Percentiles rank a stretch among this genome's conserved stretches.
Evolutionary conservation across 2,888 invertebrate genomes (phyloP).

Genomic region (Campoplex capitator): DNA sequence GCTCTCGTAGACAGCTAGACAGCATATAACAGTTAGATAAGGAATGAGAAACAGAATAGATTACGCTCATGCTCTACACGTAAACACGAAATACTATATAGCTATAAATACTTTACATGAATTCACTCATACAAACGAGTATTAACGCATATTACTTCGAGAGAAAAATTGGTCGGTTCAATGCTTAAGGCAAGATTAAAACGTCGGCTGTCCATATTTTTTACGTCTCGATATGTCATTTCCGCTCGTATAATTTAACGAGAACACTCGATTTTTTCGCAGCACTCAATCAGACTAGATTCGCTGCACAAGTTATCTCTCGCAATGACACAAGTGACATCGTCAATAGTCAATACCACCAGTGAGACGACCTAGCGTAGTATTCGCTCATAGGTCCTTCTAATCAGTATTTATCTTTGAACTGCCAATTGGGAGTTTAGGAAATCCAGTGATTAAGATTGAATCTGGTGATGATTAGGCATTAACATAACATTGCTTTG

Average conservation of each 20-base stretch:
- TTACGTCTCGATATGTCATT: conserved; percentile 66
- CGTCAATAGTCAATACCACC: background rate
- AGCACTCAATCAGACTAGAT: conserved; percentile 7
- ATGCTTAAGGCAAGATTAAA: conserved; percentile 35
- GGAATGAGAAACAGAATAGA: background rate
- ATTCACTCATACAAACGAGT: background rate
- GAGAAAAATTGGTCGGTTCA: conserved; percentile 39
- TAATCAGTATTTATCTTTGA: conserved; percentile 9
- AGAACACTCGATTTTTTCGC: conserved; percentile 19
- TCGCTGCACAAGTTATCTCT: background rate
- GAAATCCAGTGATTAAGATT: conserved; percentile 17
- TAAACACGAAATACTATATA: conserved; percentile 59
- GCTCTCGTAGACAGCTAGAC: conserved; percentile 78
- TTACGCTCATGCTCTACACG: no score
- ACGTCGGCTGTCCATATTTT: conserved; percentile 56
- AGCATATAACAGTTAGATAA: conserved; percentile 68
- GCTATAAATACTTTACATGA: conserved; percentile 22
- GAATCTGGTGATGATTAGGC: background rate
- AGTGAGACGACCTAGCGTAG: background rate
- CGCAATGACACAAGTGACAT: background rate
- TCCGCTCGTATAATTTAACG: background rate
- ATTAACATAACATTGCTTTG: background rate
- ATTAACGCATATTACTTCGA: background rate
- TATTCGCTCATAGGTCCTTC: background rate
- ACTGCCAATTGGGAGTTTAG: background rate